Percentiles rank a stretch among this genome's conserved stretches.
Conservation (phyloP, 2,113 vertebrate genomes). For the Menura novaehollandiae region DNA sequence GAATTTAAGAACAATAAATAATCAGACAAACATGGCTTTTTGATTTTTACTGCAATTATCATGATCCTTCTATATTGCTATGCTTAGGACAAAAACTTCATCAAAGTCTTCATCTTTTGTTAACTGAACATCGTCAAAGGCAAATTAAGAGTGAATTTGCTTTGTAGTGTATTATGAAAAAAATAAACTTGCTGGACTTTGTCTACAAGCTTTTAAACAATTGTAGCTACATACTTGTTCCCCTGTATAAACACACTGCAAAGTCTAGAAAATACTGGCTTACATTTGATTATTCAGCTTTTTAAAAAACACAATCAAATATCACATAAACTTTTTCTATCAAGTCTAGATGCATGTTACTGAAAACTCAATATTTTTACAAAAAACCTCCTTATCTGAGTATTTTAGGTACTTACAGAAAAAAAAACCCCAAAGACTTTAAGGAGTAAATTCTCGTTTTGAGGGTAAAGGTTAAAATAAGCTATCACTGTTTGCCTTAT, state of each 20-base stretch:
- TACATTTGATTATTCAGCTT: background rate
- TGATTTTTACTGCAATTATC: background rate
- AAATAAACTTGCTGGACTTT: background rate
- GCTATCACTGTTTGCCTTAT: background rate
- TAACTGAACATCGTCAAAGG: background rate
- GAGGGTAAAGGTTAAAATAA: background rate
- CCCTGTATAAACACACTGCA: background rate
- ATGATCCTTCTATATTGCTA: background rate
- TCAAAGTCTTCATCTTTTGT: background rate
- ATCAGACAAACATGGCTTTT: background rate
- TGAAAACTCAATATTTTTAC: background rate
- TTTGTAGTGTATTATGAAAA: background rate
- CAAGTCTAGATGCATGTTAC: background rate
- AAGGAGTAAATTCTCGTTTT: background rate
- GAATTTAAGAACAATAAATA: background rate
- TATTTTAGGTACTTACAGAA: background rate
- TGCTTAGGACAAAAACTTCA: background rate
- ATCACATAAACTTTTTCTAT: background rate
- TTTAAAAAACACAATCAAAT: background rate
- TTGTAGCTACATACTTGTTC: background rate
- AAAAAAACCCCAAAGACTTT: background rate
- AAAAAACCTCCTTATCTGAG: background rate
- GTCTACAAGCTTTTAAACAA: background rate
- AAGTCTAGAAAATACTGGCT: background rate
- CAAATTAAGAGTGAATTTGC: background rate